Evolutionary conservation across 2,888 invertebrate genomes (phyloP), one percentile per base, ranked within the genome.

Genomic region (Acheta domesticus): DNA sequence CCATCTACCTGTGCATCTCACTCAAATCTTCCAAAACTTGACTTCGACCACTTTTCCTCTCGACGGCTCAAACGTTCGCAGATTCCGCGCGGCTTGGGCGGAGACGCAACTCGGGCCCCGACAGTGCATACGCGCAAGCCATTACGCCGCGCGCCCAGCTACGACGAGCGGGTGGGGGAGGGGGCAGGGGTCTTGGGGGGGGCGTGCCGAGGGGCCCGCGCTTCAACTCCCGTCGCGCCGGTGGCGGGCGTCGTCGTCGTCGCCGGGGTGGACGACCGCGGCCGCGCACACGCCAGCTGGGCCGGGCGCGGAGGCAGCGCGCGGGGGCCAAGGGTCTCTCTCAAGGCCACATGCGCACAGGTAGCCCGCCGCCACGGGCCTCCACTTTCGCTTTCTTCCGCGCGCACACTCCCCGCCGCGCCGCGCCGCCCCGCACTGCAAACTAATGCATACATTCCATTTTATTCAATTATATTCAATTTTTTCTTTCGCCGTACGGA

Each of bases 241-340:
- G 62, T 12, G 62, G 62, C 62, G 62, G n/a, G 16, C 62, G 62
- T 23, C 23, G 23, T 23, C 23, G 23, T 23, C 23, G 23, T 36
- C 36, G 36, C 1, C 36, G 36, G 36, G 36, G 36, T 36, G 62
- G 62, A 14, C 14, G 62, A n/a, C n/a, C 62, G 62, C 14, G 36
- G 36, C 62, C 62, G 16, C n/a, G 62, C 62, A n/a, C 62, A n/a
- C 16, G 14, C 62, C 62, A 62, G 62, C 62, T 62, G 62, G 62
- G 14, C 62, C 62, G n/a, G 62, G 2, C 62, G 62, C 62, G 62
- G n/a, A 14, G 62, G 62, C 14, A 5, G 62, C 62, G n/a, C 62
- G 62, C 62, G 62, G 62, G 62, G 62, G 62, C 62, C 62, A 62
- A 62, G 62, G 62, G 16, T 62, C 62, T 62, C 62, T 62, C 62